phyloP scores from a whole-genome alignment of 1,140 invertebrate species.

The Drosophila punjabiensis region DNA sequence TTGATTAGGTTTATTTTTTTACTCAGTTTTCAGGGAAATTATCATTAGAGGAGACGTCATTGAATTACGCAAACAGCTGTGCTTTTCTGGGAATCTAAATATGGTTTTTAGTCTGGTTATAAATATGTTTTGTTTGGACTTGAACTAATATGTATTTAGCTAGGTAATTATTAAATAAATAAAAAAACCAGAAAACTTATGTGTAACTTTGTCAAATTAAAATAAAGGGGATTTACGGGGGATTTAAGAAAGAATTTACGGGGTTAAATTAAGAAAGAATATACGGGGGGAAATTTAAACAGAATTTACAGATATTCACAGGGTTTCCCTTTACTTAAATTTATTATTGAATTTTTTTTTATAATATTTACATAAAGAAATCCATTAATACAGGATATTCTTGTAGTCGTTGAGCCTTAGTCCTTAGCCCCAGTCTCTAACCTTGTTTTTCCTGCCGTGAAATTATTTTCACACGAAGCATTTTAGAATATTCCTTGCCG shows the following conservation, averaged over 20 bases:
- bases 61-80: neutral
- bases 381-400: conserved; percentile 5
- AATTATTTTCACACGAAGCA: conserved; percentile 75
- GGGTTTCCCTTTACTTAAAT: no score
- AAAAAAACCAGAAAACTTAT: no score
- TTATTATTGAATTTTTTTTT: neutral
- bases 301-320: no score
- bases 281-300: no score
- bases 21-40: neutral
- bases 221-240: neutral
- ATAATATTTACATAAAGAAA: neutral
- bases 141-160: conserved; percentile 1
- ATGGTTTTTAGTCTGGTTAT: neutral
- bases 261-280: no score
- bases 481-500: conserved; percentile 64
- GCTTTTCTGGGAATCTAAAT: neutral
- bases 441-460: conserved; percentile 72
- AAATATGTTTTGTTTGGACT: neutral
- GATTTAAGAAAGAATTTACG: no score
- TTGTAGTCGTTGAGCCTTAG: neutral
- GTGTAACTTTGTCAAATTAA: neutral
- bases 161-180: conserved; percentile 4
- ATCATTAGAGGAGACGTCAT: conserved; percentile 4
- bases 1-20: neutral
- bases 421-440: conserved; percentile 33